Percentiles rank a stretch among this genome's conserved stretches.
Evolutionary conservation across 2,797 vertebrate species (phyloP).

Genomic region (Yasuhikotakia modesta): DNA sequence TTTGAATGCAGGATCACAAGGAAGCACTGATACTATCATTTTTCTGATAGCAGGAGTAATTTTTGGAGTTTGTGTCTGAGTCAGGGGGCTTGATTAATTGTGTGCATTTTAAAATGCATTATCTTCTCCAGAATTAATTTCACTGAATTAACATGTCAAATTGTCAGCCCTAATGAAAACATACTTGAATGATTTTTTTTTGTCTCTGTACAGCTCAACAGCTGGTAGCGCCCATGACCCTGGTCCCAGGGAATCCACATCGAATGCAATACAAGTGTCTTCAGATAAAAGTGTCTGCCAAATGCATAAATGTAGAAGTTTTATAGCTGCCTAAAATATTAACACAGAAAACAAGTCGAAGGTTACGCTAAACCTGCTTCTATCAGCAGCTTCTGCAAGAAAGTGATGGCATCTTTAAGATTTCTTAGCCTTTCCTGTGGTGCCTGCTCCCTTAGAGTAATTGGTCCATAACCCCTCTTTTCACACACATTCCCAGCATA

Average conservation of each 20-base stretch:
- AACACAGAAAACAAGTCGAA: slow-evolving; percentile 5
- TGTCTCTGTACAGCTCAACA: neutral
- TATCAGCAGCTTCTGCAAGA: neutral
- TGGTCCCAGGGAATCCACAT: neutral
- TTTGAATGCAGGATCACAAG: too few species aligned
- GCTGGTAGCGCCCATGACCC: neutral
- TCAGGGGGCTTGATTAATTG: too few species aligned
- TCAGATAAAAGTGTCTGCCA: neutral
- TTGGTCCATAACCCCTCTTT: slow-evolving; percentile 52
- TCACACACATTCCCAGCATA: slow-evolving; percentile 40
- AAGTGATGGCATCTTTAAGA: slow-evolving; percentile 4
- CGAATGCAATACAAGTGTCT: neutral
- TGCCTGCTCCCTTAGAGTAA: slow-evolving; percentile 43
- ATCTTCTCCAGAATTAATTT: too few species aligned
- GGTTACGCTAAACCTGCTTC: slow-evolving; percentile 6
- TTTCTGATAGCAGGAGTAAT: too few species aligned
- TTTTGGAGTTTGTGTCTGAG: too few species aligned
- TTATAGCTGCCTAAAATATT: neutral
- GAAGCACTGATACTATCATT: too few species aligned
- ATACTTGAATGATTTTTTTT: neutral
- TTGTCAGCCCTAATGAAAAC: too few species aligned
- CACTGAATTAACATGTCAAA: too few species aligned
- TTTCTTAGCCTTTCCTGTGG: neutral
- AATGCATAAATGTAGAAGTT: neutral
- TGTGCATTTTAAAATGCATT: too few species aligned